Percentiles rank a stretch among this genome's conserved stretches.
Evolutionary conservation across 2,888 invertebrate genomes (phyloP).

Genomic region (Penaeus monodon): DNA sequence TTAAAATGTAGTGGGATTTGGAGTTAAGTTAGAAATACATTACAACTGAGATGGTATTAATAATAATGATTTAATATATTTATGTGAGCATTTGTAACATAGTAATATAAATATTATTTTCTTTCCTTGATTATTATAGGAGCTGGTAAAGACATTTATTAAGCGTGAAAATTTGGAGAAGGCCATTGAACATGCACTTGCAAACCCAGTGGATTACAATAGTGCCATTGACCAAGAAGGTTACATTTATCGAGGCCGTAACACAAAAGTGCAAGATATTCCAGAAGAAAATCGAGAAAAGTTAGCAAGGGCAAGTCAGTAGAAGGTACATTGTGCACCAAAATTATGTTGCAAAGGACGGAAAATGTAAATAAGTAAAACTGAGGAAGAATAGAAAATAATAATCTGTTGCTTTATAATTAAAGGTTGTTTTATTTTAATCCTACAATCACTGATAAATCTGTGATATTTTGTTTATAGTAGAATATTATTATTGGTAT

Average conservation of each 20-base stretch:
- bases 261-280: constrained; percentile 32
- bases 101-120: not conserved
- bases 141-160: constrained; percentile 76
- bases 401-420: no score
- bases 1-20: no score
- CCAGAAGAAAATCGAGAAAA: constrained; percentile 21
- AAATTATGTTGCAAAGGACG: no score
- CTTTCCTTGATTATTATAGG: constrained; percentile 65
- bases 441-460: no score
- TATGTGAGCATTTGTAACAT: not conserved
- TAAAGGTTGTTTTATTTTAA: no score
- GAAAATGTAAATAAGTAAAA: no score
- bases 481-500: no score
- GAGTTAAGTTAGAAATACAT: no score
- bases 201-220: constrained; percentile 81
- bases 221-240: constrained; percentile 83
- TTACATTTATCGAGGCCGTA: constrained; percentile 71
- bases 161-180: constrained; percentile 82
- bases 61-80: no score
- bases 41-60: no score
- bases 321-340: not conserved
- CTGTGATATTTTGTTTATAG: no score
- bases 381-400: no score
- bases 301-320: not conserved
- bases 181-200: constrained; percentile 83